Base-by-base conservation (phyloP, 2,888 invertebrate genomes). In the Halictus ligatus region DNA sequence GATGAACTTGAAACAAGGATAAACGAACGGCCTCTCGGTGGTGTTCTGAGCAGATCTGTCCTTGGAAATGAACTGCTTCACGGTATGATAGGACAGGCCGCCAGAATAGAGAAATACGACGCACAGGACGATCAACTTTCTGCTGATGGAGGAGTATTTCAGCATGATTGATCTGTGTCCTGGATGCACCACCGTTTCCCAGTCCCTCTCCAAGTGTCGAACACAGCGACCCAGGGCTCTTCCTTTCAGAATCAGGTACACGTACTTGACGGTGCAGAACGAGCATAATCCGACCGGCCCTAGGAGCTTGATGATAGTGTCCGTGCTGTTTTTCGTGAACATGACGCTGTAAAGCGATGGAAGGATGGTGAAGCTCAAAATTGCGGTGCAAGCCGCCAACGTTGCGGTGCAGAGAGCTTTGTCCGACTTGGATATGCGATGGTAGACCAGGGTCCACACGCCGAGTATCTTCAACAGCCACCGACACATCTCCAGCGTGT, bases 381-480 rank as follows among this genome's bases (percentile, higher is more conserved):
- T 40, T 25, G 84, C 84, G 5, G 7, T 29, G 12, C 5, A 74
- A 0, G 15, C 29, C 7, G 82, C 35, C 35, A 88, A n/a, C 0
- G 50, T 13, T 2, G 73, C 40, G 2, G 73, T 15, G 29, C 64
- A 75, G 15, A 35, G 5, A 13, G 54, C 1, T 54, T 35, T 73
- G 0, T 80, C 40, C 15, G 48, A 15, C 8, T 21, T 76, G n/a
- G 73, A 67, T 13, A 21, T 46, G 18, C 21, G 21, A n/a, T 48
- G 21, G 40, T 75, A 48, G 4, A 79, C n/a, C 2, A 82, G 15
- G 0, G 92, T 91, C 93, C 92, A 92, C 48, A 89, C 75, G 15
- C 93, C 93, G 15, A 93, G 77, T 0, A 89, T 86, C 43, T 84
- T 88, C 0, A 93, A 78, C 21, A 92, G 74, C 85, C 89, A 91